A percentile compares a stretch with the other conserved stretches of the same genome.
phyloP scores from a whole-genome alignment of 2,888 invertebrate genomes.

The Dynastes hyllus region DNA sequence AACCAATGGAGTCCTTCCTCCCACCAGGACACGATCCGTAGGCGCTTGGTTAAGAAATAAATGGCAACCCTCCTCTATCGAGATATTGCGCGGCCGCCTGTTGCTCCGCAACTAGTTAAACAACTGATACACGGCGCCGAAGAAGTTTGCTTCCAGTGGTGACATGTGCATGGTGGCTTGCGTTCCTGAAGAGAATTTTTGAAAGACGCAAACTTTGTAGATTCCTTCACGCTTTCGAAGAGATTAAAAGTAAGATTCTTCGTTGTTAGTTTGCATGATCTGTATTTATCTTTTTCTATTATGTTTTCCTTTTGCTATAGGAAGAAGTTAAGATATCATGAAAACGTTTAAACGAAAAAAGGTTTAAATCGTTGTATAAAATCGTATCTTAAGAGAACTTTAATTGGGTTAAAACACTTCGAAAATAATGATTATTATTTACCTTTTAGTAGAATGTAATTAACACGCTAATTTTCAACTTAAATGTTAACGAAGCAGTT shows the following conservation, averaged over 20 bases:
- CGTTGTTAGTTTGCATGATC: slow-evolving; percentile 1
- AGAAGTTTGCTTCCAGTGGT: slow-evolving; percentile 31
- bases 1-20: slow-evolving; percentile 51
- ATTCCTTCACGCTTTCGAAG: background rate
- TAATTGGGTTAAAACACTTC: too few relatives aligned
- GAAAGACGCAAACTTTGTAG: background rate
- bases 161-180: slow-evolving; percentile 38
- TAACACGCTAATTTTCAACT: too few relatives aligned
- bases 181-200: background rate
- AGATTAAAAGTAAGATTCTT: background rate
- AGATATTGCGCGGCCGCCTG: slow-evolving; percentile 49
- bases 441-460: too few relatives aligned
- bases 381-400: too few relatives aligned
- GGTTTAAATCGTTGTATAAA: too few relatives aligned
- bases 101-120: slow-evolving; percentile 52
- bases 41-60: slow-evolving; percentile 56
- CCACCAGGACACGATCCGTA: slow-evolving; percentile 50
- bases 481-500: too few relatives aligned
- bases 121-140: slow-evolving; percentile 39
- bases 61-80: slow-evolving; percentile 41
- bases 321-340: too few relatives aligned
- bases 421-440: too few relatives aligned
- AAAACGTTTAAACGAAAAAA: too few relatives aligned
- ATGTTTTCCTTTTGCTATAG: background rate
- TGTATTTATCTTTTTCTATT: background rate